Evolutionary conservation across 2,888 invertebrate genomes (phyloP).

Genomic region (Perizoma flavofasciatum): DNA sequence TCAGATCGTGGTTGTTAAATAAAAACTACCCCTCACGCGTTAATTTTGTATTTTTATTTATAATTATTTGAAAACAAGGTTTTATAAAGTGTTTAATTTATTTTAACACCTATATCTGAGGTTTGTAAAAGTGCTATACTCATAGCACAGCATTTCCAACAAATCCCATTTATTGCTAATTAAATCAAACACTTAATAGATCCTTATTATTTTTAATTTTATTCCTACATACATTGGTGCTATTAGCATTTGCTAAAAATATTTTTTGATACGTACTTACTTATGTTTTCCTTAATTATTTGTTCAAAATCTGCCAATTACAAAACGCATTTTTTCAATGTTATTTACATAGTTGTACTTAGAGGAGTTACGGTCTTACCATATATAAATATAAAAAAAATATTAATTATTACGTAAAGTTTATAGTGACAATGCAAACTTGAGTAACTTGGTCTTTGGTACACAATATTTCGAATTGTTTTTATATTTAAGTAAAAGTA

Average conservation of each 20-base stretch:
- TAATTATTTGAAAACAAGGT: slow-evolving; percentile 14
- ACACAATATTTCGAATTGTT: too few relatives aligned
- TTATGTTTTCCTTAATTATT: slow-evolving; percentile 32
- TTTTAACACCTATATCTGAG: too few relatives aligned
- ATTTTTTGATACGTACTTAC: slow-evolving; percentile 39
- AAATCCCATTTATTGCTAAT: not conserved
- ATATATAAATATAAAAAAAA: too few relatives aligned
- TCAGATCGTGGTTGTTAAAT: slow-evolving; percentile 75
- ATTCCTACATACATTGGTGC: slow-evolving; percentile 69
- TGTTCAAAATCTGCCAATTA: slow-evolving; percentile 18
- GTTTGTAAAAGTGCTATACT: not conserved
- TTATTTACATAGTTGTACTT: not conserved
- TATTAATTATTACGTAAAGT: too few relatives aligned
- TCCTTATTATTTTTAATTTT: slow-evolving; percentile 33
- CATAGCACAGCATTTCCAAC: too few relatives aligned
- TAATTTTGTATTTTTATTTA: slow-evolving; percentile 40
- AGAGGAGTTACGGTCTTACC: too few relatives aligned
- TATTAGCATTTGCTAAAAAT: slow-evolving; percentile 66
- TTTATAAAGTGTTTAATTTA: not conserved
- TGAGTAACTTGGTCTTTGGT: too few relatives aligned
- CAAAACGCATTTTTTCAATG: not conserved
- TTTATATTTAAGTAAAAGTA: too few relatives aligned
- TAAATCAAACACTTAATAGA: slow-evolving; percentile 12
- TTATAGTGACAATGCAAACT: too few relatives aligned
- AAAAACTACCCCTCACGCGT: slow-evolving; percentile 39